Percentiles rank a stretch among this genome's conserved stretches.
These are phyloP conservation scores for Cynopterus sphinx DNA, from an alignment of 2,797 vertebrate genomes.

Conservation along the genomic window DNA sequence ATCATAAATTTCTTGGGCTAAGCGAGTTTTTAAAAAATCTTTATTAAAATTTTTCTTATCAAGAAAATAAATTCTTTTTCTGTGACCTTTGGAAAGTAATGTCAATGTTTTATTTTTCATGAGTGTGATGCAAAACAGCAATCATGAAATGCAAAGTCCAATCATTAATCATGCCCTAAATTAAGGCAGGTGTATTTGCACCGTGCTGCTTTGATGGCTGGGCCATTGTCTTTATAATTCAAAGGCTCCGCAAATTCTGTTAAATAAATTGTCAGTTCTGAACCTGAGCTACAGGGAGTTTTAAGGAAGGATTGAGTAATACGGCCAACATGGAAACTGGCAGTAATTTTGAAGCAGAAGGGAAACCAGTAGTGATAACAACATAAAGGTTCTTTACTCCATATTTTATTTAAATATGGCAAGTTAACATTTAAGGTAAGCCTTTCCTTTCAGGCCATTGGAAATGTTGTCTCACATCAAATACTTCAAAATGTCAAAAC, in stretches of 20 bases:
- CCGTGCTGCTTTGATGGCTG: background rate
- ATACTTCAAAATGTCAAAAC: background rate
- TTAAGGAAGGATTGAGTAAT: background rate
- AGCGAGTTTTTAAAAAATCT: background rate
- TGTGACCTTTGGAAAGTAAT: conserved; percentile 40
- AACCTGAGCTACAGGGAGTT: background rate
- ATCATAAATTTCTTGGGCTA: background rate
- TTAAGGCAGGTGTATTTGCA: background rate
- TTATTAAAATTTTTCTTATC: conserved; percentile 17
- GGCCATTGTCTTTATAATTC: background rate
- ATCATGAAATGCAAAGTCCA: background rate
- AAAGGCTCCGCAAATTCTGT: background rate
- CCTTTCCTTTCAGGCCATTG: background rate
- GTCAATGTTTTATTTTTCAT: background rate
- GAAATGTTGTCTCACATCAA: background rate
- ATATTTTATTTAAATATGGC: background rate
- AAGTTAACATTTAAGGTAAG: background rate
- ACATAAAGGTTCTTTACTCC: background rate
- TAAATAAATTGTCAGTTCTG: background rate
- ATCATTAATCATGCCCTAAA: background rate
- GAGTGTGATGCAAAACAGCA: background rate
- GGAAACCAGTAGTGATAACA: background rate
- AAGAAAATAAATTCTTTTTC: conserved; percentile 12
- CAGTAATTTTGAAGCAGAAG: background rate
- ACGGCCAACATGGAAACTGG: background rate